phyloP scores from a whole-genome alignment of 2,113 vertebrate species.

The Cyanoderma ruficeps region DNA sequence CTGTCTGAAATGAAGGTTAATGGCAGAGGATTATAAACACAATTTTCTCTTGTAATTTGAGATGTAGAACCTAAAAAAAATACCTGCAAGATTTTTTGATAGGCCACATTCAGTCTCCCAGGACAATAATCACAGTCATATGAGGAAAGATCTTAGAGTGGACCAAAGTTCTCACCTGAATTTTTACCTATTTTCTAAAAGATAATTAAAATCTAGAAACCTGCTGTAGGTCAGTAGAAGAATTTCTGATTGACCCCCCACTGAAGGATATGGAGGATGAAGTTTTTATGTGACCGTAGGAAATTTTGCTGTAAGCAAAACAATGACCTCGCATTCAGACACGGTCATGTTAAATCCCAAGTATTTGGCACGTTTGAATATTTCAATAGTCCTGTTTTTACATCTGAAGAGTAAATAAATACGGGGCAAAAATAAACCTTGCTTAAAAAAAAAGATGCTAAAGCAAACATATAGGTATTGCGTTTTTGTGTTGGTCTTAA shows the following conservation, averaged over 20 bases:
- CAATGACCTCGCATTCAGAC: neutral
- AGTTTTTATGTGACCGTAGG: neutral
- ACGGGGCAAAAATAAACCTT: neutral
- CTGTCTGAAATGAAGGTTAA: neutral
- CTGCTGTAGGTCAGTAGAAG: neutral
- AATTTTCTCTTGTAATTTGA: neutral
- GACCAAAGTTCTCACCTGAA: neutral
- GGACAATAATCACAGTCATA: neutral
- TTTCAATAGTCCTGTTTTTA: neutral
- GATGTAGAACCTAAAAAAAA: neutral
- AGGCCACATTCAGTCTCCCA: rapidly evolving
- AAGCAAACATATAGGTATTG: constrained; percentile 53
- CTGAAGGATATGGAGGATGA: neutral
- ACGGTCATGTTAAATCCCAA: neutral
- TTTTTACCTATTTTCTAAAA: neutral
- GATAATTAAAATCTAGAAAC: neutral
- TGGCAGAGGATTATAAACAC: neutral
- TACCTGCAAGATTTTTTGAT: neutral
- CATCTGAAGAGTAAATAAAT: constrained; percentile 26
- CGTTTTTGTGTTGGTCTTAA: constrained; percentile 60
- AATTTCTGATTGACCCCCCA: neutral
- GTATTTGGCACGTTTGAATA: neutral
- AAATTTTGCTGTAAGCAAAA: neutral
- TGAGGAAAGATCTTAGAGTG: neutral
- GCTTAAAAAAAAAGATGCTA: neutral